phyloP scores from a whole-genome alignment of 2,888 invertebrate species.

The Cacoxenus indagator region DNA sequence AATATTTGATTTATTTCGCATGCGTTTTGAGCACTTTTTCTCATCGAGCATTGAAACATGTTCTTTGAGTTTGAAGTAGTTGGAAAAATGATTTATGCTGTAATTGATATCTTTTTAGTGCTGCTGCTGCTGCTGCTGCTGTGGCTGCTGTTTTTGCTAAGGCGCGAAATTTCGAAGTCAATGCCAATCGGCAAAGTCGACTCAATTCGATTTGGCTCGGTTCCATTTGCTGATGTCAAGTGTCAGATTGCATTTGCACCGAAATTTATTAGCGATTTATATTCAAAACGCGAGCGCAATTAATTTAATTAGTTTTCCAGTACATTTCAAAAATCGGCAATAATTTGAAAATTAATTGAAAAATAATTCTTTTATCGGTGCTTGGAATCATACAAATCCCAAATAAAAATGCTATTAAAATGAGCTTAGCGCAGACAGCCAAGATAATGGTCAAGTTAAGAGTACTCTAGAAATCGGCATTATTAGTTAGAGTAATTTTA shows the following conservation, averaged over 20 bases:
- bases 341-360: constrained; percentile 23
- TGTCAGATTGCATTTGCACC: constrained; percentile 60
- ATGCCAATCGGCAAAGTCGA: not conserved
- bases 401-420: not conserved
- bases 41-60: not conserved
- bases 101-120: not conserved
- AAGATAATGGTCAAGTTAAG: too few relatives aligned
- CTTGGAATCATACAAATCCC: not conserved
- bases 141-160: not conserved
- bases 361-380: too few relatives aligned
- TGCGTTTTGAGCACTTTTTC: not conserved
- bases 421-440: too few relatives aligned
- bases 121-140: not conserved
- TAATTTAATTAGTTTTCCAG: constrained; percentile 53
- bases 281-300: constrained; percentile 56
- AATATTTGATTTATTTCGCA: constrained; percentile 3
- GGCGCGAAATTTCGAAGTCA: not conserved
- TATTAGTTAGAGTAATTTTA: too few relatives aligned
- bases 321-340: not conserved
- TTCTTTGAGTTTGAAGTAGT: not conserved
- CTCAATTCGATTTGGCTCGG: not conserved
- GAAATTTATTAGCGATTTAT: constrained; percentile 59
- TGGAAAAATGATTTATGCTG: not conserved
- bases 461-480: too few relatives aligned
- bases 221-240: constrained; percentile 44